These are phyloP conservation scores for Pseudorhombus dupliciocellatus DNA, from an alignment of 2,113 vertebrate genomes.

Conservation along the genomic window DNA sequence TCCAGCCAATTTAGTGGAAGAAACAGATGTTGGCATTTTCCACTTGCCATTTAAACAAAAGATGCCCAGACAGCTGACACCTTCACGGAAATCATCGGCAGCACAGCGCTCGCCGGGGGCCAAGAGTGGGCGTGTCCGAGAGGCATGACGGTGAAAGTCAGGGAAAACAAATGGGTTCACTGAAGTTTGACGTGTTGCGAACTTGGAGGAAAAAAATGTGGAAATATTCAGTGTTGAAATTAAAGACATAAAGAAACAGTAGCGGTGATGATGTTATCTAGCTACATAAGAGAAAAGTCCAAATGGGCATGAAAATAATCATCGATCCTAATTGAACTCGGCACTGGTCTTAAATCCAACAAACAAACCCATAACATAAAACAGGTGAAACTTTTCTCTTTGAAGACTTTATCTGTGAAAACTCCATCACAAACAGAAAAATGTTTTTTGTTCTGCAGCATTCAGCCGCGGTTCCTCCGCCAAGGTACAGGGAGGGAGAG, in stretches of 20 bases:
- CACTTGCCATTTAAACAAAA: conserved; percentile 63
- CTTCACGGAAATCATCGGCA: conserved; percentile 51
- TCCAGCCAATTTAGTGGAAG: conserved; percentile 70
- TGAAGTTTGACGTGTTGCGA: conserved; percentile 15
- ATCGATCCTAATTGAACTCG: not conserved
- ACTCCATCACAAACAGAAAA: conserved; percentile 55
- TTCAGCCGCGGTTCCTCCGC: conserved; percentile 51
- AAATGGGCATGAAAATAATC: too few relatives aligned
- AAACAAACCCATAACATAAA: conserved; percentile 20
- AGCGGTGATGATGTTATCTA: too few relatives aligned
- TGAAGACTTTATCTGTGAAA: conserved; percentile 62
- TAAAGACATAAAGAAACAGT: too few relatives aligned
- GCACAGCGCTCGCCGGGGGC: conserved; percentile 17
- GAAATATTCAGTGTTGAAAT: not conserved
- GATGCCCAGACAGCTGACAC: conserved; percentile 54
- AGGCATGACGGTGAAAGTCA: conserved; percentile 28
- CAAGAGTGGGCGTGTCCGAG: not conserved
- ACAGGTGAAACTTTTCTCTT: not conserved
- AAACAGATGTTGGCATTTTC: conserved; percentile 72
- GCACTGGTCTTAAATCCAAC: conserved; percentile 24
- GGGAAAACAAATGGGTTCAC: conserved; percentile 12
- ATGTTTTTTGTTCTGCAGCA: conserved; percentile 27
- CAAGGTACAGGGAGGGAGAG: conserved; percentile 18
- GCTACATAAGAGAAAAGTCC: too few relatives aligned
- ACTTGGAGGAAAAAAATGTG: not conserved